A percentile compares a stretch with the other conserved stretches of the same genome.
Conservation (phyloP, 2,113 vertebrate genomes). For the Pelecanoides urinatrix region DNA sequence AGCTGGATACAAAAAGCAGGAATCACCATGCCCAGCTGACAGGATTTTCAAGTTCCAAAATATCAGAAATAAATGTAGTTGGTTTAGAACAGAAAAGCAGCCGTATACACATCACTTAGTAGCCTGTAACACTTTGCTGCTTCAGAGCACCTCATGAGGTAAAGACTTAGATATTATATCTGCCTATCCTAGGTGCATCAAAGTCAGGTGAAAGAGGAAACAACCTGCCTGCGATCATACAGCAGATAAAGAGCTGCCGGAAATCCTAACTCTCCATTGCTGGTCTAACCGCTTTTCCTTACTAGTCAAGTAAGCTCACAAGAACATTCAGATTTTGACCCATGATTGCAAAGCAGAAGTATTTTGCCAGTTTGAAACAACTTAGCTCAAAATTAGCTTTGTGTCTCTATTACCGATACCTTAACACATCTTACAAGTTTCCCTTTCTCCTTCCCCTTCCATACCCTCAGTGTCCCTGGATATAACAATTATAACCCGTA, state of each 20-base stretch:
- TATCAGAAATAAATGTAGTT: not conserved
- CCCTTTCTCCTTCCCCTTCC: not conserved
- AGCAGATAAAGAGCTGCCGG: not conserved
- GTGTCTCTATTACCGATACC: not conserved
- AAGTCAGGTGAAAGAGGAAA: not conserved
- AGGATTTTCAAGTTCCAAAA: not conserved
- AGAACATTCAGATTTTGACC: not conserved
- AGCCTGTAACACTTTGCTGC: not conserved
- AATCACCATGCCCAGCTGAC: not conserved
- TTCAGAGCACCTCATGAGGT: not conserved
- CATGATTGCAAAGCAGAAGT: not conserved
- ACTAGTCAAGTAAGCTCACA: not conserved
- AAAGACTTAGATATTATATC: not conserved
- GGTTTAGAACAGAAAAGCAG: not conserved
- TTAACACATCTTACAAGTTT: not conserved
- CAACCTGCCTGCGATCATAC: not conserved
- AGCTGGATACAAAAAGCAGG: not conserved
- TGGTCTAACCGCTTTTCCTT: not conserved
- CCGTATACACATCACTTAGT: not conserved
- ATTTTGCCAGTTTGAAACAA: not conserved
- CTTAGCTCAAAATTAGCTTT: not conserved
- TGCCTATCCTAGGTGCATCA: not conserved
- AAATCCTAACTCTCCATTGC: not conserved
- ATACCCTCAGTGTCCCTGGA: not conserved
- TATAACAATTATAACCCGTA: not conserved